Percentiles rank a stretch among this genome's conserved stretches.
Evolutionary conservation across 2,888 invertebrate genomes (phyloP).

Genomic region (Leucophenga maculata): DNA sequence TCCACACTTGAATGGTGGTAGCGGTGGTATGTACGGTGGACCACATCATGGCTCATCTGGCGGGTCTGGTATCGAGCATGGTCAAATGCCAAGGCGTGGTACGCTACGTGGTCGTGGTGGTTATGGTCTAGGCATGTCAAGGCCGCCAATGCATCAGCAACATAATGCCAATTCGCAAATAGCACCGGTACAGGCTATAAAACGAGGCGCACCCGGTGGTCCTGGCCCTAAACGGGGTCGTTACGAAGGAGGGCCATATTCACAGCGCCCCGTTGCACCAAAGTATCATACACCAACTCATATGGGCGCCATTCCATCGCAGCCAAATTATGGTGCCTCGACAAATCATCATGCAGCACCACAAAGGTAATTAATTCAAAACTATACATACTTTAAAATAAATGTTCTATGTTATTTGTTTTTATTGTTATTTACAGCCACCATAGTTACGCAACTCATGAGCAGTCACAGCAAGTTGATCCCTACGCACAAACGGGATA

Average conservation of each 20-base stretch:
- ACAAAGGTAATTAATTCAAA: constrained; percentile 55
- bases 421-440: constrained; percentile 52
- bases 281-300: constrained; percentile 69
- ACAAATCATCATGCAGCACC: constrained; percentile 59
- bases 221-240: constrained; percentile 72
- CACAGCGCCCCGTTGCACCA: constrained; percentile 68
- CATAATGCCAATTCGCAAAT: constrained; percentile 71
- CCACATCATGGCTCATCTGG: constrained; percentile 51
- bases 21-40: constrained; percentile 55
- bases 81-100: constrained; percentile 66
- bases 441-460: constrained; percentile 69
- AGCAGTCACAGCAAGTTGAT: constrained; percentile 70
- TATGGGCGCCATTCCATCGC: constrained; percentile 53
- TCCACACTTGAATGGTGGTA: constrained; percentile 63
- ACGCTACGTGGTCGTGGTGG: constrained; percentile 70
- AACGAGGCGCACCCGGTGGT: constrained; percentile 71
- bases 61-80: constrained; percentile 58
- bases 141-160: constrained; percentile 67
- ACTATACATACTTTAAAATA: neutral
- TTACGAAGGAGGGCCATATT: constrained; percentile 70
- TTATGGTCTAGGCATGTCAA: constrained; percentile 67
- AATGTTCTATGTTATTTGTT: neutral
- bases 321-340: constrained; percentile 60
- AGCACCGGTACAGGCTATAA: constrained; percentile 70
- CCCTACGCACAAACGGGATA: constrained; percentile 71